phyloP scores from a whole-genome alignment of 2,113 vertebrate species.

The Balaenoptera acutorostrata region DNA sequence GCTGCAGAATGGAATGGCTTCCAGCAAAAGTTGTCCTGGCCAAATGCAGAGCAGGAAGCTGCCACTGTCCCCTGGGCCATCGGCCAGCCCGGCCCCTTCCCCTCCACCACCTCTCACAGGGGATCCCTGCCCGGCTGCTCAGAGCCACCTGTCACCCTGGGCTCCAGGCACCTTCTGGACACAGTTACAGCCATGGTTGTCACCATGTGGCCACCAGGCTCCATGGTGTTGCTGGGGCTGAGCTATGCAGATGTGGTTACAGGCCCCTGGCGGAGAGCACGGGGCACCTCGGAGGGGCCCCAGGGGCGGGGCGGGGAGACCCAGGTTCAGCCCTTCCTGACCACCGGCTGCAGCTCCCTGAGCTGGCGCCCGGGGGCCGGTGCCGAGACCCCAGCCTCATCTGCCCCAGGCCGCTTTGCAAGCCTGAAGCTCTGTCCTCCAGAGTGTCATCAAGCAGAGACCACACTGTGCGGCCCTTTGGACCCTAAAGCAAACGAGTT shows the following conservation, averaged over 20 bases:
- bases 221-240: background rate
- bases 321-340: background rate
- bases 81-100: background rate
- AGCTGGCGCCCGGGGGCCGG: too few species aligned
- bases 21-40: background rate
- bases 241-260: background rate
- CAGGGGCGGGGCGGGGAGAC: background rate
- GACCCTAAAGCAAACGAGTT: background rate
- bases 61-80: background rate
- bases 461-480: background rate
- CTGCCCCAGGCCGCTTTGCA: too few species aligned
- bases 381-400: too few species aligned
- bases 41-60: background rate
- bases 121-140: background rate
- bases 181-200: background rate
- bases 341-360: background rate
- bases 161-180: background rate
- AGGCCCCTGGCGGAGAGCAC: background rate
- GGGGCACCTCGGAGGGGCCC: too few species aligned
- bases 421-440: too few species aligned
- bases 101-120: background rate
- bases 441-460: background rate
- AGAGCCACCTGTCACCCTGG: background rate
- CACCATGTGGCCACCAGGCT: background rate
- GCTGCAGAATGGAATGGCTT: background rate